phyloP scores from a whole-genome alignment of 2,113 vertebrate species.

The Lathamus discolor region DNA sequence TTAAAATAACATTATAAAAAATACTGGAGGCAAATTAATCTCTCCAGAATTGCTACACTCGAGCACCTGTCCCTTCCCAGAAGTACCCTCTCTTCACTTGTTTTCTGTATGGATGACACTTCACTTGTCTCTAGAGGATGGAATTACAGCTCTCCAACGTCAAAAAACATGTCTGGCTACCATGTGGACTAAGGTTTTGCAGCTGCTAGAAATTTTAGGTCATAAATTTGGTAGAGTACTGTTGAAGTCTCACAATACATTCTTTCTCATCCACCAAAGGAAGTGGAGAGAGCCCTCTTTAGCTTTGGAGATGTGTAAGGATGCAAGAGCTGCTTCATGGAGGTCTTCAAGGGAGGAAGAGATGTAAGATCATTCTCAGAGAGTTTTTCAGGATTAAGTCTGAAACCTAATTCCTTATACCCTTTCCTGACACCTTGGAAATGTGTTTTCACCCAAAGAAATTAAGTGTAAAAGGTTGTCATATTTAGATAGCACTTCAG shows the following conservation, averaged over 20 bases:
- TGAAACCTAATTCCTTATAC: neutral
- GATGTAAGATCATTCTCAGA: neutral
- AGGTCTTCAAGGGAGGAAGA: neutral
- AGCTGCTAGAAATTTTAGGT: neutral
- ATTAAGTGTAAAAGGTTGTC: neutral
- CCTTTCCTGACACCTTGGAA: neutral
- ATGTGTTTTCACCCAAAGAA: neutral
- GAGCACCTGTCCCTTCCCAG: neutral
- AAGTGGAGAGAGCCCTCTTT: neutral
- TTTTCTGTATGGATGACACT: neutral
- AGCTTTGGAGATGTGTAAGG: neutral
- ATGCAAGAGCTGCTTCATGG: neutral
- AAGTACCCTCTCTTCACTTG: neutral
- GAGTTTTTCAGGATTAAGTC: neutral
- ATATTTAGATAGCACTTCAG: neutral
- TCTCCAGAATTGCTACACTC: neutral
- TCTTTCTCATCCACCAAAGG: neutral
- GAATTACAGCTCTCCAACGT: neutral
- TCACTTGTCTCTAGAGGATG: neutral
- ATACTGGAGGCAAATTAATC: neutral
- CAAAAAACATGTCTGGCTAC: neutral
- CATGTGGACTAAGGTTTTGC: neutral
- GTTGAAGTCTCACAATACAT: rapidly evolving
- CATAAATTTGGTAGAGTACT: neutral
- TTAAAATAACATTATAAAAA: neutral